Evolutionary conservation across 1,140 invertebrate genomes (phyloP).

Genomic region (Scaptomyza montana): DNA sequence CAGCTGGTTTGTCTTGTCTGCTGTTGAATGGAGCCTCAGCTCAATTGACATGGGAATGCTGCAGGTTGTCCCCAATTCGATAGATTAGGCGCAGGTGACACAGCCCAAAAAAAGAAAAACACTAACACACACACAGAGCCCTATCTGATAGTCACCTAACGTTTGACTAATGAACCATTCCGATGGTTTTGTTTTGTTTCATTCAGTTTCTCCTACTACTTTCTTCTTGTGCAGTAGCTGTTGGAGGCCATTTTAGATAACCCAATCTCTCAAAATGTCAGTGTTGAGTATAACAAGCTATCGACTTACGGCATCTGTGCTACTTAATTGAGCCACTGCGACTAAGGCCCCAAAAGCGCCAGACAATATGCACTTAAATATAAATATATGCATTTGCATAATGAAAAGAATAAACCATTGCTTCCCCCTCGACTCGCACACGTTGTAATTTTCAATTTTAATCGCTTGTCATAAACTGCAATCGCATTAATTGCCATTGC

Average conservation of each 20-base stretch:
- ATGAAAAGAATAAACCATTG: neutral
- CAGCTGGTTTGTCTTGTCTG: slow-evolving; percentile 41
- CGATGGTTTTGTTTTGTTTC: slow-evolving; percentile 14
- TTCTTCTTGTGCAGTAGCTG: slow-evolving; percentile 53
- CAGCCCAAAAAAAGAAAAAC: slow-evolving; percentile 16
- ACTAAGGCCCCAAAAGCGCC: slow-evolving; percentile 19
- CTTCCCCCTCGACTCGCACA: slow-evolving; percentile 1
- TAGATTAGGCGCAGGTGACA: slow-evolving; percentile 45
- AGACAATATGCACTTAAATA: neutral
- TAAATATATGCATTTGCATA: too few species aligned
- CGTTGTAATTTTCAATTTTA: slow-evolving; percentile 65
- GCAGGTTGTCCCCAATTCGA: slow-evolving; percentile 48
- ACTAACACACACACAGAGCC: slow-evolving; percentile 9
- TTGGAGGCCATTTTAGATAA: slow-evolving; percentile 60
- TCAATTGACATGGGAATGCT: slow-evolving; percentile 56
- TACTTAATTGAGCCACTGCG: slow-evolving; percentile 64
- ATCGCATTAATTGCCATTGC: slow-evolving; percentile 69
- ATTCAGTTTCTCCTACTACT: slow-evolving; percentile 2
- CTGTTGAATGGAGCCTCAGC: slow-evolving; percentile 1
- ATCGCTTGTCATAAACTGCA: slow-evolving; percentile 80
- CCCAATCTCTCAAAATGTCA: slow-evolving; percentile 55
- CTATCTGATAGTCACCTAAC: slow-evolving; percentile 79
- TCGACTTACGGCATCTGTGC: slow-evolving; percentile 71
- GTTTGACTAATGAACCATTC: slow-evolving; percentile 77
- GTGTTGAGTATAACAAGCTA: slow-evolving; percentile 56